A percentile compares a stretch with the other conserved stretches of the same genome.
Evolutionary conservation across 2,797 vertebrate species (phyloP).

Genomic region (Xenentodon cancila): DNA sequence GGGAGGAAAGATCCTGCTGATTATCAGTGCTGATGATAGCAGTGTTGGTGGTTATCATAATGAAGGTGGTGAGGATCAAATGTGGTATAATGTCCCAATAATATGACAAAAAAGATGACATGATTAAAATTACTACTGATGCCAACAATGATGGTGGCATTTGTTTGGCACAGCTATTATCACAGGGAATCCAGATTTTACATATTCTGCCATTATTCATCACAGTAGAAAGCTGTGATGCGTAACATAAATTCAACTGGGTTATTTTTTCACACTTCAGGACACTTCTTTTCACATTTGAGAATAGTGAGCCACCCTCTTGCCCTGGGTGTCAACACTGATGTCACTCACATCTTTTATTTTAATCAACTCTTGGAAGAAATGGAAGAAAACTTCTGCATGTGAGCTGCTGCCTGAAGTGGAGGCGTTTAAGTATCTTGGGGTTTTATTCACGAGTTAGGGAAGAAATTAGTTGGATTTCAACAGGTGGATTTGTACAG

Average conservation of each 20-base stretch:
- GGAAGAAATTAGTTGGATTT: too few relatives aligned
- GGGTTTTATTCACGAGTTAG: too few relatives aligned
- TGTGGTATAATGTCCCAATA: constrained; percentile 59
- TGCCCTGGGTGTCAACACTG: constrained; percentile 52
- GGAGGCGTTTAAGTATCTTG: too few relatives aligned
- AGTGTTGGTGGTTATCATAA: constrained; percentile 74
- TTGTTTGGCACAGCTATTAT: constrained; percentile 63
- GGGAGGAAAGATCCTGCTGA: constrained; percentile 66
- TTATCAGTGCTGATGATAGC: constrained; percentile 69
- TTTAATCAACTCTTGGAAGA: too few relatives aligned
- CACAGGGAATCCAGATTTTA: constrained; percentile 54
- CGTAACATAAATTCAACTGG: constrained; percentile 24
- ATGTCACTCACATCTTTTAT: constrained; percentile 62
- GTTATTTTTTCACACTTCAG: constrained; percentile 17
- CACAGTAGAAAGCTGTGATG: constrained; percentile 34
- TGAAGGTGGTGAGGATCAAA: constrained; percentile 71
- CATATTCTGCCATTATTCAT: constrained; percentile 37
- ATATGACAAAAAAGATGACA: constrained; percentile 60
- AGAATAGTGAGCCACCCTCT: constrained; percentile 60
- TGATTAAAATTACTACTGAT: constrained; percentile 76
- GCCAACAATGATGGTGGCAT: constrained; percentile 58
- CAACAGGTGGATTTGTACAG: too few relatives aligned
- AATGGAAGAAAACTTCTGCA: constrained; percentile 48
- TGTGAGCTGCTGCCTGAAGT: too few relatives aligned
- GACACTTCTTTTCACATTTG: constrained; percentile 30